These are phyloP conservation scores for Drosophila leonis DNA, from an alignment of 2,888 invertebrate genomes.

Conservation along the genomic window DNA sequence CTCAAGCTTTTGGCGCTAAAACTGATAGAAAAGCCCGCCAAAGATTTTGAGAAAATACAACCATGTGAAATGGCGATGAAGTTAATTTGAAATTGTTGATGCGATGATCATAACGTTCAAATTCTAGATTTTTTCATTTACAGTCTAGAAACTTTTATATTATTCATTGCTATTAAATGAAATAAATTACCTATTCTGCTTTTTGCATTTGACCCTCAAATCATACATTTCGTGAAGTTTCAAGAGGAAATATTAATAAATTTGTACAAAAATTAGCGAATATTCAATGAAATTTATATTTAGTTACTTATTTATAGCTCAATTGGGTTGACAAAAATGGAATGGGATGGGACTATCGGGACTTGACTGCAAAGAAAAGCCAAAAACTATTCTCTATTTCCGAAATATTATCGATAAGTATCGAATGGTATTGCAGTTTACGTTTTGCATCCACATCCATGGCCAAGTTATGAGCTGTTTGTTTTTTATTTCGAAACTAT, in stretches of 20 bases:
- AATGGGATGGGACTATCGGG: conserved; percentile 5
- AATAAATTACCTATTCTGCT: neutral
- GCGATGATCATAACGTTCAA: neutral
- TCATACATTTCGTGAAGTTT: neutral
- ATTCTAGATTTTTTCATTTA: neutral
- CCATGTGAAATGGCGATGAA: conserved; percentile 1
- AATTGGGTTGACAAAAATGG: neutral
- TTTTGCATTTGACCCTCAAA: neutral
- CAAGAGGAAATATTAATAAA: neutral
- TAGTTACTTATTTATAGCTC: neutral
- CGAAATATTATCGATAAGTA: conserved; percentile 2
- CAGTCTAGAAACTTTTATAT: no score
- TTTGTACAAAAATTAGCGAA: neutral
- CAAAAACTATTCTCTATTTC: neutral
- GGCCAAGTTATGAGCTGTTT: neutral
- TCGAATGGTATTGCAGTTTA: neutral
- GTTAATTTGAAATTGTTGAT: neutral
- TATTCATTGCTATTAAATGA: neutral
- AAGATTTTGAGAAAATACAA: conserved; percentile 12
- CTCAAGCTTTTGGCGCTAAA: conserved; percentile 8
- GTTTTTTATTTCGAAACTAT: neutral
- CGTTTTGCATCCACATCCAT: no score
- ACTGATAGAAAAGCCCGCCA: neutral
- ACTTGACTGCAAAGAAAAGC: neutral
- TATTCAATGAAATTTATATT: neutral